These are phyloP conservation scores for Yasuhikotakia modesta DNA, from an alignment of 2,797 vertebrate species.

Conservation along the genomic window DNA sequence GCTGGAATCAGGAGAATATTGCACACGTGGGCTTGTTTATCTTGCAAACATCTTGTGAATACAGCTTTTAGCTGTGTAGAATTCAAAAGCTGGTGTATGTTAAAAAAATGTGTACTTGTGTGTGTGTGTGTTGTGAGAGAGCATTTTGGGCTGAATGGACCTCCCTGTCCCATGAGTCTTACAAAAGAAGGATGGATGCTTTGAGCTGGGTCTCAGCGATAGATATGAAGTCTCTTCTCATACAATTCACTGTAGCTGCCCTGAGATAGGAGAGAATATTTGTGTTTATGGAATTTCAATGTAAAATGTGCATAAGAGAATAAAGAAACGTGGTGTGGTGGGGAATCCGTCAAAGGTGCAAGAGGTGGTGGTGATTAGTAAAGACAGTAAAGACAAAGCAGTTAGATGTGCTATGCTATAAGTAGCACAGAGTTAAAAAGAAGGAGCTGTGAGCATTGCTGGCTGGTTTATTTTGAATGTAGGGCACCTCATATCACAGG, in stretches of 20 bases:
- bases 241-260: neutral
- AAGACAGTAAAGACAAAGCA: neutral
- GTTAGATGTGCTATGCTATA: constrained; percentile 26
- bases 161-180: neutral
- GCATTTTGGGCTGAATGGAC: constrained; percentile 1
- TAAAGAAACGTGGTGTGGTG: neutral
- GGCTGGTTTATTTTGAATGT: constrained; percentile 56
- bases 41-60: constrained; percentile 13
- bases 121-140: constrained; percentile 4
- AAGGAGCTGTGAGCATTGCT: constrained; percentile 5
- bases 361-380: constrained; percentile 26
- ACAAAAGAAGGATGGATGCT: constrained; percentile 4
- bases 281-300: constrained; percentile 21
- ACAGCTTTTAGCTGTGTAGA: constrained; percentile 7
- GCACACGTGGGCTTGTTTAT: constrained; percentile 19
- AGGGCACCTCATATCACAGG: constrained; percentile 56
- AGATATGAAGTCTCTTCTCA: constrained; percentile 31
- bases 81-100: neutral
- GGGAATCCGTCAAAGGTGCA: neutral
- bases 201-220: constrained; percentile 2
- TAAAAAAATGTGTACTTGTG: neutral
- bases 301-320: neutral
- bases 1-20: constrained; percentile 15
- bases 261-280: neutral
- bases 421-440: constrained; percentile 6